Conservation (phyloP, 2,113 vertebrate genomes). For the Phylloscopus trochilus region DNA sequence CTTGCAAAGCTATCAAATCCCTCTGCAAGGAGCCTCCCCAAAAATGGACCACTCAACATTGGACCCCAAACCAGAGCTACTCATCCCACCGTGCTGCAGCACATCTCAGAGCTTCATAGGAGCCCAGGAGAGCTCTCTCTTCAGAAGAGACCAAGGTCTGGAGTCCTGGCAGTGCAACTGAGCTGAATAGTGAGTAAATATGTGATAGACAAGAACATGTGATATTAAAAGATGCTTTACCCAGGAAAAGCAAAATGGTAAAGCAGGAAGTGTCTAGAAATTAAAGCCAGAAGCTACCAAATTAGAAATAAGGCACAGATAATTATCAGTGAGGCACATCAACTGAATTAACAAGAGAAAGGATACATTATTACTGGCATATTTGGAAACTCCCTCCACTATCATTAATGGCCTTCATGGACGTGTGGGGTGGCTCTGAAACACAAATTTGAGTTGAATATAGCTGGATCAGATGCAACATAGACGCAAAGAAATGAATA, state of each 20-base stretch:
- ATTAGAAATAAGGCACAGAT: slow-evolving; percentile 46
- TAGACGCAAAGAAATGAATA: background rate
- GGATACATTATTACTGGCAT: background rate
- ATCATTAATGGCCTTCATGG: background rate
- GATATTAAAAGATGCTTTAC: slow-evolving; percentile 1
- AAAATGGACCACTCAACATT: background rate
- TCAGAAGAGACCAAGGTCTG: background rate
- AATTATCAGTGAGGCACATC: background rate
- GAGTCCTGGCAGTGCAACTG: background rate
- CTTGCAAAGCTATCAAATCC: background rate
- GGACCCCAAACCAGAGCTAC: background rate
- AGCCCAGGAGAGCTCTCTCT: background rate
- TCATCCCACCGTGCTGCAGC: background rate
- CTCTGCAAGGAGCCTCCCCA: background rate
- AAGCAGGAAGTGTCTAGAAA: background rate
- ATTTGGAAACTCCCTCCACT: background rate
- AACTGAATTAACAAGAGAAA: background rate
- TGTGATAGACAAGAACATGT: background rate
- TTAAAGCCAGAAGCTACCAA: background rate
- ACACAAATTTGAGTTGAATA: background rate
- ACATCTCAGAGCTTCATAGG: background rate
- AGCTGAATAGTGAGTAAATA: background rate
- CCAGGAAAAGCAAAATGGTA: background rate
- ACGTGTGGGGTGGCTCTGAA: background rate
- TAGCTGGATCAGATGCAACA: background rate